These are phyloP conservation scores for Corythucha ciliata DNA, from an alignment of 2,888 invertebrate species.

Conservation along the genomic window DNA sequence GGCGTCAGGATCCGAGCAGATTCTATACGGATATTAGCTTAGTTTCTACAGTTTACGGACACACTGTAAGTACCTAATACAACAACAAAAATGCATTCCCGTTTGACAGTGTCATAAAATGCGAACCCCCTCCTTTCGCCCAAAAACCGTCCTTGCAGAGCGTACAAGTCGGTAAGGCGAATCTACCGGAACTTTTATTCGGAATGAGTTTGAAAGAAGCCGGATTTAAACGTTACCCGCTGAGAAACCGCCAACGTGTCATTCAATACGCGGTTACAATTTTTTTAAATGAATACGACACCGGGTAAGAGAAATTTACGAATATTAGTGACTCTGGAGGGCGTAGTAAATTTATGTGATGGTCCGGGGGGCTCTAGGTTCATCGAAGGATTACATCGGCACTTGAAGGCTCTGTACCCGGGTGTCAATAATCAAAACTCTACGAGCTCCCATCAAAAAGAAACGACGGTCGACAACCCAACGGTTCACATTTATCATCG, in stretches of 20 bases:
- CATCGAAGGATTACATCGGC: conserved; percentile 60
- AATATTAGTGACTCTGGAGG: neutral
- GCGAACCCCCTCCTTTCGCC: conserved; percentile 29
- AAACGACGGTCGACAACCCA: conserved; percentile 38
- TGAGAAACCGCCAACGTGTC: conserved; percentile 71
- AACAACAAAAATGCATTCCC: no score
- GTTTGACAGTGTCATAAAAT: neutral
- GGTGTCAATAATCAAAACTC: conserved; percentile 39
- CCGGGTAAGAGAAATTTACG: conserved; percentile 48
- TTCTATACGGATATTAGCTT: conserved; percentile 73
- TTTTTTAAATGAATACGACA: conserved; percentile 69
- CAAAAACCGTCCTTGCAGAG: conserved; percentile 51
- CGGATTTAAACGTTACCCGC: conserved; percentile 79
- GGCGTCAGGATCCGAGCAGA: conserved; percentile 73
- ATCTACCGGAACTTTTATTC: conserved; percentile 80
- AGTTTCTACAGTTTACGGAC: conserved; percentile 68
- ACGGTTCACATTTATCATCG: conserved; percentile 77
- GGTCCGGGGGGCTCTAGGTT: no score
- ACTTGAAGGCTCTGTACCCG: conserved; percentile 61
- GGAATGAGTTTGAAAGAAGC: conserved; percentile 85
- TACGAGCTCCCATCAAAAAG: no score
- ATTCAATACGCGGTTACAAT: conserved; percentile 85
- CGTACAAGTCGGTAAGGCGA: conserved; percentile 73
- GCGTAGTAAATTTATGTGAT: no score
- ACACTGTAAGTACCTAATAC: conserved; percentile 66